phyloP scores from a whole-genome alignment of 2,797 vertebrate species.

The Anabas testudineus region DNA sequence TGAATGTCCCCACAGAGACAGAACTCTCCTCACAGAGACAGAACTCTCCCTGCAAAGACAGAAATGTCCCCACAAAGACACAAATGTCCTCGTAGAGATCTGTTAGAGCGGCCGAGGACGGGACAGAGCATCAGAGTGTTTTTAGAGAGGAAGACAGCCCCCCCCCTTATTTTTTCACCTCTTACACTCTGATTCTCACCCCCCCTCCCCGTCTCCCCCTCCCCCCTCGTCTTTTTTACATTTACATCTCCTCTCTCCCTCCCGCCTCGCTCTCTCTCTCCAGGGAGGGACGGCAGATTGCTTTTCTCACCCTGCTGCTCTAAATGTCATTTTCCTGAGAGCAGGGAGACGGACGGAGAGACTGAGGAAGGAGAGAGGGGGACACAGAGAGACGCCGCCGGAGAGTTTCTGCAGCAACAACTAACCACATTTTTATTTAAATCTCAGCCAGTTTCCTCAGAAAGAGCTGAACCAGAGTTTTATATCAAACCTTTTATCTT shows the following conservation, averaged over 20 bases:
- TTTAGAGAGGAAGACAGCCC: neutral
- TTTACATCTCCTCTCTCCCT: conserved; percentile 38
- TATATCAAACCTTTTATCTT: no score
- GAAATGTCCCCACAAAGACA: no score
- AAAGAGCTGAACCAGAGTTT: no score
- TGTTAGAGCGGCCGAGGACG: no score
- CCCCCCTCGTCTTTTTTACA: conserved; percentile 63
- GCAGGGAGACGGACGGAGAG: conserved; percentile 14
- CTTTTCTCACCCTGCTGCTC: conserved; percentile 84
- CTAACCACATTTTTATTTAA: conserved; percentile 2
- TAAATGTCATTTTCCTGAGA: conserved; percentile 81
- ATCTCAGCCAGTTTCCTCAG: neutral
- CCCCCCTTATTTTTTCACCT: no score
- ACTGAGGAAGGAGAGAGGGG: neutral
- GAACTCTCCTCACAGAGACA: no score
- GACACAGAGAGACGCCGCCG: neutral
- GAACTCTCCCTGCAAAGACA: no score
- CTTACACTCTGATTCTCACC: neutral
- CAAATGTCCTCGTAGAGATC: no score
- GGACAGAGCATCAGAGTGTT: no score
- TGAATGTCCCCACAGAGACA: no score
- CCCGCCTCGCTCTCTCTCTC: conserved; percentile 38
- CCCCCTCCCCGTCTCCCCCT: neutral
- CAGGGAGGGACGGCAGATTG: conserved; percentile 81
- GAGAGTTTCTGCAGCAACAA: neutral